A percentile compares a stretch with the other conserved stretches of the same genome.
Evolutionary conservation across 2,888 invertebrate species (phyloP).

Genomic region (Flexamia atlantica): DNA sequence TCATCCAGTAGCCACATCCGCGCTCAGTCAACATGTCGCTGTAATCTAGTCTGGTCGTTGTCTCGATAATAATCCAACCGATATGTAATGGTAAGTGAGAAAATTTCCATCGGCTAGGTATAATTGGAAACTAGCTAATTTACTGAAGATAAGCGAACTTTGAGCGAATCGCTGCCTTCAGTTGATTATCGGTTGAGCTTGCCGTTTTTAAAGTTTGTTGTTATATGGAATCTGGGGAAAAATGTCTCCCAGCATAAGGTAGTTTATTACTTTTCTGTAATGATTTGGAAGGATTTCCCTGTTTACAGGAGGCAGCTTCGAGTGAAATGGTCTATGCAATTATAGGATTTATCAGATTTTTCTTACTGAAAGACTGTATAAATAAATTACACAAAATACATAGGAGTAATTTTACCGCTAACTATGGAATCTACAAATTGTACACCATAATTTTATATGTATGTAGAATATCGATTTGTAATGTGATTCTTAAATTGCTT

Average conservation of each 20-base stretch:
- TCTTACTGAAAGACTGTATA: too few relatives aligned
- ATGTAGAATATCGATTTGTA: too few relatives aligned
- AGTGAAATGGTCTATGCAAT: neutral
- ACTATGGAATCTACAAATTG: neutral
- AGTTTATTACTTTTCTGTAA: neutral
- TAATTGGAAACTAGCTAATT: neutral
- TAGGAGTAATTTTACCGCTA: too few relatives aligned
- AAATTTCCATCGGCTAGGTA: too few relatives aligned
- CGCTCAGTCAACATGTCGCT: neutral
- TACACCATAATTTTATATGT: too few relatives aligned
- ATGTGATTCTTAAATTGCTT: too few relatives aligned
- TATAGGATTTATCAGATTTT: too few relatives aligned
- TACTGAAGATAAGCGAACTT: neutral
- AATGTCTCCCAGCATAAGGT: neutral
- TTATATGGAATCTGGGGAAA: neutral
- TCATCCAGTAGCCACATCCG: slow-evolving; percentile 81
- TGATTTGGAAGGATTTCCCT: neutral
- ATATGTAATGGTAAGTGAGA: too few relatives aligned
- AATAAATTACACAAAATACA: too few relatives aligned
- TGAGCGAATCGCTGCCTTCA: neutral
- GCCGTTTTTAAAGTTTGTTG: neutral
- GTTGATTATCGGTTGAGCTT: neutral
- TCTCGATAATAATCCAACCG: too few relatives aligned
- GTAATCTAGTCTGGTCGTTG: too few relatives aligned
- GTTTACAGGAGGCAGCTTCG: neutral